Evolutionary conservation across 2,113 vertebrate genomes (phyloP).

Genomic region (Limanda limanda): DNA sequence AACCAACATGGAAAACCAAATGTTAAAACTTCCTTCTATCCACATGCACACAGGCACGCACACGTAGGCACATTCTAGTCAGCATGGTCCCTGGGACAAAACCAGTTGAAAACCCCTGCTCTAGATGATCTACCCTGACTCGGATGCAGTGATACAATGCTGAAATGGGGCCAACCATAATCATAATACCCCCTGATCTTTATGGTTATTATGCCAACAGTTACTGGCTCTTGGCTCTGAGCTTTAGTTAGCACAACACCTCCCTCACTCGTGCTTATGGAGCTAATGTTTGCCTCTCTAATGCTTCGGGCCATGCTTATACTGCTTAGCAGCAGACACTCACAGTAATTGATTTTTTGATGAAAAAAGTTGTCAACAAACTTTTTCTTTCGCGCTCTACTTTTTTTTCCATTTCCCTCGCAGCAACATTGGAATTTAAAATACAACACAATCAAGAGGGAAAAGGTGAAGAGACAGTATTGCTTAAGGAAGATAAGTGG

Average conservation of each 20-base stretch:
- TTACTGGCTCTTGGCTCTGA: conserved; percentile 30
- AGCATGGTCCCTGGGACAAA: too few species aligned
- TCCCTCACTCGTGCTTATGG: not conserved
- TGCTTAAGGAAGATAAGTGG: not conserved
- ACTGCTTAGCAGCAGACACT: conserved; percentile 36
- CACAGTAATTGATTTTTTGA: conserved; percentile 33
- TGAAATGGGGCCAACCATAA: conserved; percentile 16
- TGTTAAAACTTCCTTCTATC: too few species aligned
- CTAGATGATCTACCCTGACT: conserved; percentile 34
- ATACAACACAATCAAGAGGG: not conserved
- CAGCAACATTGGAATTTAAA: not conserved
- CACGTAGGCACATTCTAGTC: too few species aligned
- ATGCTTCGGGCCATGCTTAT: conserved; percentile 4
- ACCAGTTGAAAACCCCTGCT: too few species aligned
- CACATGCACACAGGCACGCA: too few species aligned
- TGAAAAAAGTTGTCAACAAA: conserved; percentile 25
- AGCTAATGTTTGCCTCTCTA: conserved; percentile 32
- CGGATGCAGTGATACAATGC: conserved; percentile 7
- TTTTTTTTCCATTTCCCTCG: not conserved
- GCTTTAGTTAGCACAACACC: conserved; percentile 25
- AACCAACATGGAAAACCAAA: too few species aligned
- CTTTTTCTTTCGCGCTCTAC: not conserved
- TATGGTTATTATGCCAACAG: conserved; percentile 25
- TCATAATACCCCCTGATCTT: conserved; percentile 33
- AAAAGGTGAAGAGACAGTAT: not conserved